These are phyloP conservation scores for Orchestes rusci DNA, from an alignment of 2,888 invertebrate genomes.

Conservation along the genomic window DNA sequence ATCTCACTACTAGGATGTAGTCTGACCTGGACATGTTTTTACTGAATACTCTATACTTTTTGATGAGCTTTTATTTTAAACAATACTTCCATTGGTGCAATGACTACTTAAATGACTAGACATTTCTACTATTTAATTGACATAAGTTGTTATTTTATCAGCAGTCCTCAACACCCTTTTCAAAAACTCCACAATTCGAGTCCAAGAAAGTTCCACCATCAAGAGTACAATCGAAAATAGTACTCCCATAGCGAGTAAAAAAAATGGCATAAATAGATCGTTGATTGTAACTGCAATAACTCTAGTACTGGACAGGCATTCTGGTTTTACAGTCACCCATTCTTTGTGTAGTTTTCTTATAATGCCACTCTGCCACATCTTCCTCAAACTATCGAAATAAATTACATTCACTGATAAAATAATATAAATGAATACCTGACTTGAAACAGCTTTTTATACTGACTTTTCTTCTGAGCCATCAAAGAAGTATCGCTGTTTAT, in stretches of 20 bases:
- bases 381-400: constrained; percentile 33
- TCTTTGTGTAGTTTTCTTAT: constrained; percentile 28
- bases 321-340: constrained; percentile 33
- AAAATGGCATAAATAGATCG: constrained; percentile 34
- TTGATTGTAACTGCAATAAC: constrained; percentile 31
- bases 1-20: no score
- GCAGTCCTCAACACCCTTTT: no score
- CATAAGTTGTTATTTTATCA: no score
- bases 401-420: neutral
- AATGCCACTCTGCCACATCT: constrained; percentile 30
- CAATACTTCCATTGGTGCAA: no score
- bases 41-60: no score
- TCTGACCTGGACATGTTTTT: no score
- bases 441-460: constrained; percentile 38
- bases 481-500: constrained; percentile 35
- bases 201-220: constrained; percentile 27
- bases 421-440: constrained; percentile 30
- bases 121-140: no score
- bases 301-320: constrained; percentile 31
- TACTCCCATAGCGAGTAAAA: constrained; percentile 31
- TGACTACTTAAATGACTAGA: no score
- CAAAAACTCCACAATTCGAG: no score
- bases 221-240: constrained; percentile 26
- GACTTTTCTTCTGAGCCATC: constrained; percentile 40
- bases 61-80: no score